Base-by-base conservation (phyloP, 2,797 vertebrate species). In the Miichthys miiuy region DNA sequence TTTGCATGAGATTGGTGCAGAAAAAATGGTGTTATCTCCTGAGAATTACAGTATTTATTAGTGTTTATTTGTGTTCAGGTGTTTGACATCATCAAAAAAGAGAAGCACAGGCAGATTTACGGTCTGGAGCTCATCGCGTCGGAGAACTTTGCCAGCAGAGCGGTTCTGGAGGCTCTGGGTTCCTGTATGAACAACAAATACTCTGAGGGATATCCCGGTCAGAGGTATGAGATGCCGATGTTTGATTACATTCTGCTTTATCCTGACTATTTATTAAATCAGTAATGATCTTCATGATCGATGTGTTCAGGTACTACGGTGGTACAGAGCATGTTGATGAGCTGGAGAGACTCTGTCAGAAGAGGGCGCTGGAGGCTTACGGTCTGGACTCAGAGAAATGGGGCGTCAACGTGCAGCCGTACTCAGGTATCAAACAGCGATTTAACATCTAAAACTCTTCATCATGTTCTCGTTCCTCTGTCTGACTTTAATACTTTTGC, bases 101-200 rank as follows among this genome's bases (percentile, higher is more conserved):
- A 99, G 91, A 98, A 97, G 87, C 94, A 93, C 87, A 91, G 97
- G 50, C 98, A 99, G 94, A 96, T 75, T 1, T 90, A 95, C 0
- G 97, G 98, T 6, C 87, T 99, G 83, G 98, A 99, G 89, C 94
- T 99, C 66, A 99, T 99, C 0, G 98, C 98, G 0, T 99, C 97
- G 0, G 98, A 99, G 93, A 99, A 99, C 89, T 99, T 99, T 20
- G 93, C 98, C 0, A 99, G 98, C 93, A 94, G 97, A 79, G 98
- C 98, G 0, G 98, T 99, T 41, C 91, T 99, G 55, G 98, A 99
- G 82, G 98, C 98, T 13, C 92, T 99, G 21, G 97, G 98, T 2
- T 99, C 98, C 68, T 99, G 98, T 84, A 86, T 99, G 96, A 98
- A 98, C 93, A 99, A 99, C 94, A 99, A 99, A 88, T 99, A 99